A percentile compares a stretch with the other conserved stretches of the same genome.
phyloP scores from a whole-genome alignment of 1,140 invertebrate species.

The Nymphalis io region DNA sequence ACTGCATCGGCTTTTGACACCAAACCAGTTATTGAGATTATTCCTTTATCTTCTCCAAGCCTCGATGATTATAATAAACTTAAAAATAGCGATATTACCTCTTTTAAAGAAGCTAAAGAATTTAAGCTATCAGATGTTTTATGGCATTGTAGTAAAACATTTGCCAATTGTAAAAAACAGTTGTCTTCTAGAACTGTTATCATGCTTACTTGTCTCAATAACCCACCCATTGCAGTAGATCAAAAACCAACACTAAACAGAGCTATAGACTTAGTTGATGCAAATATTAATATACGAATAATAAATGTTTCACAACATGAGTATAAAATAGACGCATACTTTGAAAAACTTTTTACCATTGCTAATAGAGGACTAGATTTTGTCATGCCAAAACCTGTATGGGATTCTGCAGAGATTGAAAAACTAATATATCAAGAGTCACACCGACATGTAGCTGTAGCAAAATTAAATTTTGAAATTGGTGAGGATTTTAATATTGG shows the following conservation, averaged over 20 bases:
- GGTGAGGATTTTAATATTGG: constrained; percentile 61
- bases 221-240: constrained; percentile 53
- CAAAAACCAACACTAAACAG: constrained; percentile 55
- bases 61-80: constrained; percentile 63
- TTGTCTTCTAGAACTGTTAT: constrained; percentile 58
- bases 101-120: constrained; percentile 54
- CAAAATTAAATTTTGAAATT: constrained; percentile 66
- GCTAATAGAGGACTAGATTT: constrained; percentile 54
- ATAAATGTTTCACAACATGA: constrained; percentile 60
- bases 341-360: constrained; percentile 61
- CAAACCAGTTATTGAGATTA: constrained; percentile 58
- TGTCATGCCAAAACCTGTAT: constrained; percentile 52
- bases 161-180: constrained; percentile 67
- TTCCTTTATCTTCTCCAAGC: constrained; percentile 55
- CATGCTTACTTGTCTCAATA: constrained; percentile 56
- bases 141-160: constrained; percentile 68
- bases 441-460: constrained; percentile 63
- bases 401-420: constrained; percentile 52
- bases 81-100: constrained; percentile 46
- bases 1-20: constrained; percentile 46
- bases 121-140: constrained; percentile 66
- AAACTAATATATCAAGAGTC: constrained; percentile 59
- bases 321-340: constrained; percentile 56
- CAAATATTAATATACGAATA: constrained; percentile 61
- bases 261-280: constrained; percentile 62